Evolutionary conservation across 2,113 vertebrate species (phyloP).

Genomic region (Merops nubicus): DNA sequence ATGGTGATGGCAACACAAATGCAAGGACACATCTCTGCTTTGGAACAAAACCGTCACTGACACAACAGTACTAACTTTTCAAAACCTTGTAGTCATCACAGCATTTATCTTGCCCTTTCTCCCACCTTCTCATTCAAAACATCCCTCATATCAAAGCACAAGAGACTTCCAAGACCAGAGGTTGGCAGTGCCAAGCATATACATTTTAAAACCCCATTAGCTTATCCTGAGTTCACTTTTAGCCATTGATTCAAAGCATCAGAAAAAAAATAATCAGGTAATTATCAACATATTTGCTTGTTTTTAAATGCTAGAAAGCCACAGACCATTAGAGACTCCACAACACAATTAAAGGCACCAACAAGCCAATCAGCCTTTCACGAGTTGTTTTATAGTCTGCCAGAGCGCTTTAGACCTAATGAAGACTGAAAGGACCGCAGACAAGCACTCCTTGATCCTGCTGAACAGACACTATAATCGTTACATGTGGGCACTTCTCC

Average conservation of each 20-base stretch:
- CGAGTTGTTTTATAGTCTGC: background rate
- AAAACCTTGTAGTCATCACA: background rate
- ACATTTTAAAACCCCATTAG: background rate
- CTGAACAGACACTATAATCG: background rate
- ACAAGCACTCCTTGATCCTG: background rate
- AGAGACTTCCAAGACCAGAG: background rate
- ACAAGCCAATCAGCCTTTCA: background rate
- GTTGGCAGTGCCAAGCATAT: background rate
- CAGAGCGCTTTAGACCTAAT: background rate
- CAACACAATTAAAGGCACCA: background rate
- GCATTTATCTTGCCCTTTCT: background rate
- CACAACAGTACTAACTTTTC: background rate
- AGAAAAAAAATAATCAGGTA: background rate
- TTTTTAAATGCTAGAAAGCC: background rate
- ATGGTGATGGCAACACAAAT: background rate
- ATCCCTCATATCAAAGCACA: background rate
- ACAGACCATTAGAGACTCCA: background rate
- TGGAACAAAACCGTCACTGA: background rate
- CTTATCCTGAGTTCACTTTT: background rate
- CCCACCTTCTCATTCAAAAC: background rate
- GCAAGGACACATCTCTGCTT: background rate
- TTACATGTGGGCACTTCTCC: background rate
- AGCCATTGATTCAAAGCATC: background rate
- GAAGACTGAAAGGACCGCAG: background rate
- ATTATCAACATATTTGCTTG: background rate